These are phyloP conservation scores for Adoxophyes honmai DNA, from an alignment of 1,140 invertebrate species.

Conservation along the genomic window DNA sequence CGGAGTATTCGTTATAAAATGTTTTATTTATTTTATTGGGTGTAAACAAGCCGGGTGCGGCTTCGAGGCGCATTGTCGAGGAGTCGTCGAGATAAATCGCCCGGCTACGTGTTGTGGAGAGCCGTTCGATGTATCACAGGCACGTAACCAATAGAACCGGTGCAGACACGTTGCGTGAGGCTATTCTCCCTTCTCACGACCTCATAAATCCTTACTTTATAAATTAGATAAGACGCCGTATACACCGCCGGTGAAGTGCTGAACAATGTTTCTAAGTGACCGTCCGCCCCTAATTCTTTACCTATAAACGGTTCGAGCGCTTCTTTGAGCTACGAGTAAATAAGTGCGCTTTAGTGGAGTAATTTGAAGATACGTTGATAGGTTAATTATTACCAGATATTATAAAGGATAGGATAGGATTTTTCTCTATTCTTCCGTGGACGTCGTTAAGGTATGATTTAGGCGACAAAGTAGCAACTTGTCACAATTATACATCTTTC, in stretches of 20 bases:
- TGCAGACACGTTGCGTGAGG: conserved; percentile 41
- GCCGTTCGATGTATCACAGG: conserved; percentile 35
- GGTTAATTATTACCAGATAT: too few relatives aligned
- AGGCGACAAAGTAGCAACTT: too few relatives aligned
- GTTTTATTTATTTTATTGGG: conserved; percentile 28
- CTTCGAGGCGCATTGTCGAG: conserved; percentile 29
- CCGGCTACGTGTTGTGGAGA: conserved; percentile 34
- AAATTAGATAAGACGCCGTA: conserved; percentile 45
- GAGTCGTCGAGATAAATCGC: conserved; percentile 37
- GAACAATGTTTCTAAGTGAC: conserved; percentile 8
- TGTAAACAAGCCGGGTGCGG: conserved; percentile 22
- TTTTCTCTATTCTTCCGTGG: too few relatives aligned
- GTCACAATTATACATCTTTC: too few relatives aligned
- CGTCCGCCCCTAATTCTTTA: neutral
- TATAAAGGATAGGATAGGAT: too few relatives aligned
- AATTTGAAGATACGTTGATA: too few relatives aligned
- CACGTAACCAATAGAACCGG: conserved; percentile 43
- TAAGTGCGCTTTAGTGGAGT: too few relatives aligned
- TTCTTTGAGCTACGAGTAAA: neutral
- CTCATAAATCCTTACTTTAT: conserved; percentile 48
- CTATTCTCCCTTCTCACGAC: conserved; percentile 34
- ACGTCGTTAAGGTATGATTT: too few relatives aligned
- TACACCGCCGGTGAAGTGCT: conserved; percentile 4
- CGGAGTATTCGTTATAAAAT: neutral
- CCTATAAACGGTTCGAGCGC: neutral